These are phyloP conservation scores for Opisthograptis luteolata DNA, from an alignment of 2,888 invertebrate species.

Conservation along the genomic window DNA sequence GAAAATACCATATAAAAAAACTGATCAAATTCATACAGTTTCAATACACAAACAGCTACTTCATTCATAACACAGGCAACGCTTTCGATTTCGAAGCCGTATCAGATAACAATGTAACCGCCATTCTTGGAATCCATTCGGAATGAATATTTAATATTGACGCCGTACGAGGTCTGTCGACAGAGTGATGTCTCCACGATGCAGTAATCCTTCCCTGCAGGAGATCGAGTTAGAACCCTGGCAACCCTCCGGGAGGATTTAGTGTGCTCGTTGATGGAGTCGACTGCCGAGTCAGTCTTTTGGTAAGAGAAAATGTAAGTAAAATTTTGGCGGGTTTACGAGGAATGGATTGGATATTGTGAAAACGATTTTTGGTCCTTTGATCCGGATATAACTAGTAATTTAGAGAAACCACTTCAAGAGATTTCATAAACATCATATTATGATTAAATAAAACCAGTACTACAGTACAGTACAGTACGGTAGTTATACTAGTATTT, in stretches of 20 bases:
- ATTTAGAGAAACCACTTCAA: no score
- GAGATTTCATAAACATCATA: no score
- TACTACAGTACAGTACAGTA: no score
- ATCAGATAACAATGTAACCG: slow-evolving; percentile 25
- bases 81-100: slow-evolving; percentile 38
- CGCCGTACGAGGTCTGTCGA: slow-evolving; percentile 33
- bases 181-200: slow-evolving; percentile 56
- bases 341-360: neutral
- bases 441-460: no score
- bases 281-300: slow-evolving; percentile 3
- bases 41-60: slow-evolving; percentile 5
- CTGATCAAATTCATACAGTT: neutral
- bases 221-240: slow-evolving; percentile 53
- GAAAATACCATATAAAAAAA: no score
- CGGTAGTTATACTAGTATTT: no score
- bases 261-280: slow-evolving; percentile 33
- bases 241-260: slow-evolving; percentile 58
- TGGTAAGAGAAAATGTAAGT: slow-evolving; percentile 18
- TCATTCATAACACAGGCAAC: slow-evolving; percentile 19
- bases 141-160: slow-evolving; percentile 69
- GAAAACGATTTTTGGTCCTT: no score
- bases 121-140: slow-evolving; percentile 47
- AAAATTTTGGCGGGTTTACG: slow-evolving; percentile 4
- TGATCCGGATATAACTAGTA: no score
- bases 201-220: slow-evolving; percentile 65